Evolutionary conservation across 2,113 vertebrate genomes (phyloP).

Genomic region (Kobus ellipsiprymnus): DNA sequence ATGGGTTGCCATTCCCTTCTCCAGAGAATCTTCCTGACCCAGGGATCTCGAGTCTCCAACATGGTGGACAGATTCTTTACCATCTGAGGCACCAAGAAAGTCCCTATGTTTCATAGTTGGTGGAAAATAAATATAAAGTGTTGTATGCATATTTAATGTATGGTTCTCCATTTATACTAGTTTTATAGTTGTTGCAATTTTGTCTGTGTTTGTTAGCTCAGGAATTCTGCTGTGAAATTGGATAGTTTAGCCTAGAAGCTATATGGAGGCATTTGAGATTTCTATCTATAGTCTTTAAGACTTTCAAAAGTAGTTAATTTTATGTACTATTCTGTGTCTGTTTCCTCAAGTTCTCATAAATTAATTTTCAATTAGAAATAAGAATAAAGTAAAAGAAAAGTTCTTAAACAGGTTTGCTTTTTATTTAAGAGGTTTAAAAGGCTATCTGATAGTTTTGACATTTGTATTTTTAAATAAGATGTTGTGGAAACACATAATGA

Average conservation of each 20-base stretch:
- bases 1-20: background rate
- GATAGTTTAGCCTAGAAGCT: background rate
- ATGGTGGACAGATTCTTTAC: background rate
- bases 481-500: background rate
- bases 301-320: background rate
- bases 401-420: background rate
- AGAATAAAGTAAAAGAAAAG: background rate
- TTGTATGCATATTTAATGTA: background rate
- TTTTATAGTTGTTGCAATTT: background rate
- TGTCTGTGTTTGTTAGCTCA: background rate
- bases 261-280: background rate
- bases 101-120: background rate
- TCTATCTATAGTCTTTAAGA: background rate
- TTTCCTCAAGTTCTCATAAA: background rate
- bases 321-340: background rate
- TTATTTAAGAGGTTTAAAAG: background rate
- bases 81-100: background rate
- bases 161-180: background rate
- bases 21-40: background rate
- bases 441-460: background rate
- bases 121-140: background rate
- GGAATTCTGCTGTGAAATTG: background rate
- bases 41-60: background rate
- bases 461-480: slow-evolving; percentile 2
- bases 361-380: background rate